Conservation (phyloP, 23 tunicate species). For the Styela clava region DNA sequence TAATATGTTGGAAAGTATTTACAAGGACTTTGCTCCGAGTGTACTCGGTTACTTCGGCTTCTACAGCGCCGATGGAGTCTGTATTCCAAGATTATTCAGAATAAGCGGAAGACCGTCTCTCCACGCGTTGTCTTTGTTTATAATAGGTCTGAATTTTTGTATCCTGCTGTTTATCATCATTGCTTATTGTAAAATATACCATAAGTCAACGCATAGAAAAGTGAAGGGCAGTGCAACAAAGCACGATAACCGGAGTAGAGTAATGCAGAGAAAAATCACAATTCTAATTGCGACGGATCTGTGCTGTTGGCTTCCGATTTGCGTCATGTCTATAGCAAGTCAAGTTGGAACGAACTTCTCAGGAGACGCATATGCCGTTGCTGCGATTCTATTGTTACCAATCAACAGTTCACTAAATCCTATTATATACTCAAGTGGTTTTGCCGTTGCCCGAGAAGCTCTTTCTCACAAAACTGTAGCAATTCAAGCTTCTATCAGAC, state of each 20-base stretch:
- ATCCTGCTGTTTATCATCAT: neutral
- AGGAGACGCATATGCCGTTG: conserved; percentile 15
- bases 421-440: conserved; percentile 25
- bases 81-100: conserved; percentile 30
- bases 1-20: neutral
- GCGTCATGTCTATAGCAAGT: conserved; percentile 24
- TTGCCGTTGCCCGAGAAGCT: neutral
- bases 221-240: neutral
- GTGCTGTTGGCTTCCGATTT: conserved; percentile 48
- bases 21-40: conserved; percentile 22
- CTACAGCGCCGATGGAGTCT: conserved; percentile 39
- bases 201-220: neutral
- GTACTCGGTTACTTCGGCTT: conserved; percentile 31
- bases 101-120: neutral
- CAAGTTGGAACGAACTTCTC: neutral
- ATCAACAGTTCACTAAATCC: conserved; percentile 38
- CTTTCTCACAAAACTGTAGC: too few relatives aligned
- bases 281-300: conserved; percentile 32
- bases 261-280: conserved; percentile 31
- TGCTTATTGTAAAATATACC: conserved; percentile 3
- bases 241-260: neutral
- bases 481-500: too few relatives aligned
- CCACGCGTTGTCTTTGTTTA: conserved; percentile 3
- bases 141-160: neutral
- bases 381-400: conserved; percentile 33